These are phyloP conservation scores for Bubo bubo DNA, from an alignment of 2,113 vertebrate genomes.

Conservation along the genomic window DNA sequence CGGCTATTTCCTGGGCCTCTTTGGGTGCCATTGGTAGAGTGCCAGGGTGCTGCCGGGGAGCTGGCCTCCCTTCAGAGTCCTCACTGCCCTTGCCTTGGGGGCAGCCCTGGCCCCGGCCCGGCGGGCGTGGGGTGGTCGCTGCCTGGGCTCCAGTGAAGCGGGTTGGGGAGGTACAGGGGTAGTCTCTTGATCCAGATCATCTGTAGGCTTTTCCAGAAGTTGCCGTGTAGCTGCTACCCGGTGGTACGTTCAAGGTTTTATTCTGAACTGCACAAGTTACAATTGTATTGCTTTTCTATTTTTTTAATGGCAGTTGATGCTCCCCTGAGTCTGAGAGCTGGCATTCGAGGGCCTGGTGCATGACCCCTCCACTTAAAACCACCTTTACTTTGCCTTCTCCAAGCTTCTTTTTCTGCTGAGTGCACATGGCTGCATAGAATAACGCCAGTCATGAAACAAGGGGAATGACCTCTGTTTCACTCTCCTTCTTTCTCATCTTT, in stretches of 20 bases:
- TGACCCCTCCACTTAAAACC: background rate
- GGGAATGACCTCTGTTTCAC: background rate
- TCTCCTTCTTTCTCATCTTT: background rate
- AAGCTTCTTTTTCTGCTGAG: background rate
- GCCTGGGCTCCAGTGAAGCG: background rate
- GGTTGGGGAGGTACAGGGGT: background rate
- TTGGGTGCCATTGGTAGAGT: background rate
- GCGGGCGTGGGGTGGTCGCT: background rate
- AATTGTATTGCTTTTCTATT: background rate
- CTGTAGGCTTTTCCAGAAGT: background rate
- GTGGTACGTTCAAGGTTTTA: accelerated
- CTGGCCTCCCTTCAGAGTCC: background rate
- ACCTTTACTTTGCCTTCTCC: background rate
- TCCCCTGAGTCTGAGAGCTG: background rate
- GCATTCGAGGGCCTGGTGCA: background rate
- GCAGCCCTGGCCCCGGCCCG: background rate
- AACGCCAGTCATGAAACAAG: background rate
- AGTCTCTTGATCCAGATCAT: background rate
- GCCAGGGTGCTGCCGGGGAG: background rate
- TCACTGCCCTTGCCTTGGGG: accelerated
- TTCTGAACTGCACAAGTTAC: background rate
- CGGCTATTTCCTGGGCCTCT: background rate
- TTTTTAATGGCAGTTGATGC: background rate
- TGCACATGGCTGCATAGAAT: background rate
- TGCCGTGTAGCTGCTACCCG: accelerated